A percentile compares a stretch with the other conserved stretches of the same genome.
Conservation (phyloP, 1,140 invertebrate genomes). For the Brachionus sp. region DNA sequence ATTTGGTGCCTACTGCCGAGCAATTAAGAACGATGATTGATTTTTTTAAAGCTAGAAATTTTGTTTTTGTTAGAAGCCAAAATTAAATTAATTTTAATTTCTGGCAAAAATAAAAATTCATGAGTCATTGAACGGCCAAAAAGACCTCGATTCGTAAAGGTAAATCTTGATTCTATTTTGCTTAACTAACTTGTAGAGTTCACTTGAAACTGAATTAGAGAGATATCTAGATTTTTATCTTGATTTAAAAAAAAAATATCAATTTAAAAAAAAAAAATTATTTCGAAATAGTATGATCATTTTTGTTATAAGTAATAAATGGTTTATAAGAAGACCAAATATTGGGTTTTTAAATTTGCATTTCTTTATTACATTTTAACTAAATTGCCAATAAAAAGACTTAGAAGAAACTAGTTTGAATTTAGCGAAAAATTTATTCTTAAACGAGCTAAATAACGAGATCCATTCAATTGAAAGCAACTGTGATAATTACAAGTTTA, state of each 20-base stretch:
- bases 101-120: not conserved
- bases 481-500: not conserved
- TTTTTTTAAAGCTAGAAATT: not conserved
- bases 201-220: conserved; percentile 1
- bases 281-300: not conserved
- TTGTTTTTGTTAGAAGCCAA: not conserved
- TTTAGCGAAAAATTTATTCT: not conserved
- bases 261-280: not conserved
- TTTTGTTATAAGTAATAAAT: not conserved
- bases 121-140: not conserved
- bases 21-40: not conserved
- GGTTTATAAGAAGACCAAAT: not conserved
- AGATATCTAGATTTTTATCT: conserved; percentile 17
- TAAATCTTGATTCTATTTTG: conserved; percentile 34
- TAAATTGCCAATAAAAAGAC: not conserved
- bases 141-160: not conserved
- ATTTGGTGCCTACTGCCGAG: not conserved
- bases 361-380: not conserved
- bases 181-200: not conserved
- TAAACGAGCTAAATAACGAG: not conserved
- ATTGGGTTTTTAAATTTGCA: not conserved
- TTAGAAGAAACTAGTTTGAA: not conserved
- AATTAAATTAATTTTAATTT: not conserved
- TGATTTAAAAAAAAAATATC: not conserved
- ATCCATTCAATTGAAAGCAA: not conserved